Conservation (phyloP, 1,140 invertebrate genomes). For the Drosophila auraria region DNA sequence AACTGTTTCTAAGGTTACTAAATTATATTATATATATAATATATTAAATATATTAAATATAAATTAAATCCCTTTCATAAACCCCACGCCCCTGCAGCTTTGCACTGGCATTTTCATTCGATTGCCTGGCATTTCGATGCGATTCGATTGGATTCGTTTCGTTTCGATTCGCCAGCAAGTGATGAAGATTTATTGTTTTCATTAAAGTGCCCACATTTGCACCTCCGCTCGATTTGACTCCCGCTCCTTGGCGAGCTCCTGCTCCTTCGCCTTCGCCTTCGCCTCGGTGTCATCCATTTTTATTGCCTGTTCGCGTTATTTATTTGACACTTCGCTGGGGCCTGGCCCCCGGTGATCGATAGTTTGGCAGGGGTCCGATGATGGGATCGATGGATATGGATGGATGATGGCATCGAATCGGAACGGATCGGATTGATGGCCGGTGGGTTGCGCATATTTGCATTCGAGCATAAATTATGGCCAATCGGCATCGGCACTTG, state of each 20-base stretch:
- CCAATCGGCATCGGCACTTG: constrained; percentile 59
- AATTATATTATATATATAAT: too few species aligned
- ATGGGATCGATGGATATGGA: constrained; percentile 41
- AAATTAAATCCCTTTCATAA: background rate
- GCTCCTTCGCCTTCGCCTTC: background rate
- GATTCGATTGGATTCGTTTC: constrained; percentile 46
- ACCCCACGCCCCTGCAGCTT: background rate
- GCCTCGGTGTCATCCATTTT: constrained; percentile 36
- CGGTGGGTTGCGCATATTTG: constrained; percentile 55
- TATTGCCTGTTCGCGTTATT: constrained; percentile 73
- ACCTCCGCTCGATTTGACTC: constrained; percentile 61
- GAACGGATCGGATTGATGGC: constrained; percentile 41
- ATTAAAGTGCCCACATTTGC: constrained; percentile 76
- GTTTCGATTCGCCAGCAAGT: constrained; percentile 40
- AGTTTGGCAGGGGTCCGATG: constrained; percentile 39
- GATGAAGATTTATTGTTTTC: constrained; percentile 81
- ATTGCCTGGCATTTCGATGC: constrained; percentile 55
- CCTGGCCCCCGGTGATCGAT: constrained; percentile 64
- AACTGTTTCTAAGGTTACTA: background rate
- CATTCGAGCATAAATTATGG: constrained; percentile 72
- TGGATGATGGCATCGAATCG: constrained; percentile 44
- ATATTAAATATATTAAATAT: too few species aligned
- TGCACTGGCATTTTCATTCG: constrained; percentile 44
- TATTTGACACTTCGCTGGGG: constrained; percentile 79
- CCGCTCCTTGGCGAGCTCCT: background rate